Evolutionary conservation across 1,140 invertebrate species (phyloP).

Genomic region (Scaptomyza montana): DNA sequence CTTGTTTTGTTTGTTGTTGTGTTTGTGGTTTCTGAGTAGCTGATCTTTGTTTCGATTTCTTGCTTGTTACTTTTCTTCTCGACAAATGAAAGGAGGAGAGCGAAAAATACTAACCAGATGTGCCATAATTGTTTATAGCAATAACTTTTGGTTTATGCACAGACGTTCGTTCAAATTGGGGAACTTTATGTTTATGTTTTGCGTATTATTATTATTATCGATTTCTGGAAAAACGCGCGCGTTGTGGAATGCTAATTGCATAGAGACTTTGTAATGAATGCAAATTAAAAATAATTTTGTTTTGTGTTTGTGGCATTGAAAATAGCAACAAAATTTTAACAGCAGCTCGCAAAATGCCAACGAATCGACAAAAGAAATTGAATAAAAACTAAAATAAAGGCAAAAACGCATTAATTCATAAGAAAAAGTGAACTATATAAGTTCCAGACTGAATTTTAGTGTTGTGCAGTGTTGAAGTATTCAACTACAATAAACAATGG

Average conservation of each 20-base stretch:
- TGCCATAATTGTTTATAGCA: constrained; percentile 53
- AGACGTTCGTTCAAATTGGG: background rate
- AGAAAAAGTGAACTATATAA: background rate
- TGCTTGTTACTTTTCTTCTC: background rate
- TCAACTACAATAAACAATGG: constrained; percentile 47
- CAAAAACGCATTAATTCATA: background rate
- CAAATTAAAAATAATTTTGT: constrained; percentile 30
- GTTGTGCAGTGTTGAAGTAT: background rate
- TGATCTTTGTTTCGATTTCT: background rate
- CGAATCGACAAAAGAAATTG: constrained; percentile 24
- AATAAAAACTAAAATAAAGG: constrained; percentile 10
- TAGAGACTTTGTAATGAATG: constrained; percentile 27
- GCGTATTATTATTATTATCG: constrained; percentile 16
- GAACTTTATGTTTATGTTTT: constrained; percentile 8
- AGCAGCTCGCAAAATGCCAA: constrained; percentile 38
- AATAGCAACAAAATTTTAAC: constrained; percentile 20
- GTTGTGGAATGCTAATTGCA: constrained; percentile 32
- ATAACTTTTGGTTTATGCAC: constrained; percentile 17
- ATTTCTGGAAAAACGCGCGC: constrained; percentile 29
- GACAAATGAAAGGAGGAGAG: background rate
- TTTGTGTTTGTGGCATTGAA: constrained; percentile 8
- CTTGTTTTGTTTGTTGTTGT: too few relatives aligned
- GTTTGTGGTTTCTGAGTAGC: constrained; percentile 11
- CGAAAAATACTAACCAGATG: constrained; percentile 43
- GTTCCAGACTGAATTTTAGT: constrained; percentile 11